Base-by-base conservation (phyloP, 2,797 vertebrate species). In the Arnoldichthys spilopterus region DNA sequence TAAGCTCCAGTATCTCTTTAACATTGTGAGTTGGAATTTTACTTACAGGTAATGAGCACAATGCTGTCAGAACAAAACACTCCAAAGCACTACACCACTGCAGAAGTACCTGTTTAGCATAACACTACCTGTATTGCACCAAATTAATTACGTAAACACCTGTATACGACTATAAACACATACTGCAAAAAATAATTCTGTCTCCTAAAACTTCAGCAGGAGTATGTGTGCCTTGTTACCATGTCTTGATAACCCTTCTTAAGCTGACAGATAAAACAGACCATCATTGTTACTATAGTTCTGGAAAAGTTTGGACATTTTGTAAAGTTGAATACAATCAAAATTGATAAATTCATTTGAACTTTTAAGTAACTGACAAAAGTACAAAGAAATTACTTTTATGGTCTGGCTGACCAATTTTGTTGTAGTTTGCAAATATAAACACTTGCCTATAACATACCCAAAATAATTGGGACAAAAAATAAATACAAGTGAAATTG, bases 81-180 rank as follows among this genome's bases (percentile, higher is more conserved):
- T 51, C 15, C 15, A 45, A 15, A 32, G 9, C 26, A 56, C 45
- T 34, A 51, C 9, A 61, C 59, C 30, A 51, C 78, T 64, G 32
- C 1, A 40, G 62, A 64, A 59, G 47, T 51, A 72, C 45, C 37
- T 34, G 22, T 64, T 54, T 68, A 54, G 62, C 64, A 69, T 59
- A 59, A 15, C 24, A 75, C 54, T 26, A 67, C n/a, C n/a, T 37
- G 53, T 2, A 62, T 49, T 22, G 16, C 45, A 28, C 34, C 63
- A 26, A 61, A 45, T 67, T 45, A 45, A 77, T 51, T 16, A 49
- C 22, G 1, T 11, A 40, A 22, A 24, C 40, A 20, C 9, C 53
- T 66, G 40, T 3, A 6, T 34, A 34, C 12, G n/a, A 20, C 8
- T 7, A 28, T 64, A 64, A 54, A 72, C 5, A 56, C 24, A 43